Conservation (phyloP, 2,888 invertebrate genomes). For the Acanthosepion pharaonis region DNA sequence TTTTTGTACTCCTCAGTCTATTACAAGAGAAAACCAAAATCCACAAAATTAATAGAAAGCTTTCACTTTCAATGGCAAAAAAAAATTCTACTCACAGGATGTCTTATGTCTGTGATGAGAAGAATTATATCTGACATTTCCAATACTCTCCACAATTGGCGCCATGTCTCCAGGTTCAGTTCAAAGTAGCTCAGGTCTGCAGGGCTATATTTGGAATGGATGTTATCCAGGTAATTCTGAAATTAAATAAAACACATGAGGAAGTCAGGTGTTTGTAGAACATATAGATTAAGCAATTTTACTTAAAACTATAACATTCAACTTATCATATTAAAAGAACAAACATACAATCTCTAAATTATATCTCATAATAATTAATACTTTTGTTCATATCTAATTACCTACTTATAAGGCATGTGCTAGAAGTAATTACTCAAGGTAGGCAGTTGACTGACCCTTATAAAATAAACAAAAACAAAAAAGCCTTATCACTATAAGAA, state of each 20-base stretch:
- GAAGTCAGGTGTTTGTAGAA: not conserved
- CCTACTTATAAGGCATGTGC: no score
- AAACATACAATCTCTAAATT: not conserved
- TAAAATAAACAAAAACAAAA: no score
- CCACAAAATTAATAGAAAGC: no score
- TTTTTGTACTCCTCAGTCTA: no score
- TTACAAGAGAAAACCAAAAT: no score
- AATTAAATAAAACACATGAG: conserved; percentile 44
- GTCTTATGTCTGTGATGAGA: conserved; percentile 87
- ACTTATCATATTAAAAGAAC: not conserved
- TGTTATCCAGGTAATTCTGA: conserved; percentile 83
- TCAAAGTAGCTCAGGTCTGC: conserved; percentile 89
- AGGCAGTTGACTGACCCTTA: no score
- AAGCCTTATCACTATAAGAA: no score
- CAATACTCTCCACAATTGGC: conserved; percentile 94
- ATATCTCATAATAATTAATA: not conserved
- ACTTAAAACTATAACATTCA: no score
- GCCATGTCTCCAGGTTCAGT: conserved; percentile 95
- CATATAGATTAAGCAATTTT: no score
- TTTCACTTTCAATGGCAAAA: no score
- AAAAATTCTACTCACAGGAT: conserved; percentile 65
- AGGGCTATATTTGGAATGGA: conserved; percentile 80
- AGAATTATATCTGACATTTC: conserved; percentile 94
- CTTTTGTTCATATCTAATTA: not conserved
- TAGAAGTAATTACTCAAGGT: no score